Base-by-base conservation (phyloP, 2,797 vertebrate species). In the Halcyon smyrnensis region DNA sequence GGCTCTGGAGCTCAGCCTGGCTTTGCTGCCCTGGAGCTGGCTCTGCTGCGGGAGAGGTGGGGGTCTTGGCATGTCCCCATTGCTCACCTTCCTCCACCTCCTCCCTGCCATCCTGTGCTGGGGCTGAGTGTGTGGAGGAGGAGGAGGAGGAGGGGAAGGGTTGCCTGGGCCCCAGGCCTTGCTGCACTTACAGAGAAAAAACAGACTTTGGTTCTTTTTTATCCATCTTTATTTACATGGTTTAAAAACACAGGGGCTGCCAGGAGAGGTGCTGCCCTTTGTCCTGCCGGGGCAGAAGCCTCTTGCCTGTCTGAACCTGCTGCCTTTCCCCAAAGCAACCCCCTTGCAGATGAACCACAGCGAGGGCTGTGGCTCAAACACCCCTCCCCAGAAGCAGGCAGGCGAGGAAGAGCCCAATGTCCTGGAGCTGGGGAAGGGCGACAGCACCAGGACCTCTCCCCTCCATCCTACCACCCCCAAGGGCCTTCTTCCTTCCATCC, bases 271-370 rank as follows among this genome's bases (percentile, higher is more conserved):
- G 32, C 57, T 21, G 50, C 43, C 1, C 6, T 8, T 19, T 12
- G 36, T 9, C 11, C 36, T 4, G 30, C 50, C 18, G 3, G 36
- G 12, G 32, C 48, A 1, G 51, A 64, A 7, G n/a, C 14, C 15
- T 21, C 54, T 64, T 37, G 1, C 6, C 74, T 34, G 7, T 1
- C 24, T 16, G 6, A 24, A 5, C 6, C 15, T 19, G 0, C 46
- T 10, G 15, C 46, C n/a, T 24, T 6, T 20, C 57, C 37, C 10
- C 43, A n/a, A 24, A 25, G 12, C 9, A 48, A 24, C 1, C 30
- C 30, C 20, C 25, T 5, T 1, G 28, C 15, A 53, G 51, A 30
- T 30, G 27, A 53, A 51, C 50, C 50, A 28, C 6, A 2, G 6
- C 23, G 4, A 2, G 6, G 11, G 36, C 36, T 30, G 32, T 4